A percentile compares a stretch with the other conserved stretches of the same genome.
phyloP scores from a whole-genome alignment of 1,140 invertebrate genomes.

The Physella acuta region DNA sequence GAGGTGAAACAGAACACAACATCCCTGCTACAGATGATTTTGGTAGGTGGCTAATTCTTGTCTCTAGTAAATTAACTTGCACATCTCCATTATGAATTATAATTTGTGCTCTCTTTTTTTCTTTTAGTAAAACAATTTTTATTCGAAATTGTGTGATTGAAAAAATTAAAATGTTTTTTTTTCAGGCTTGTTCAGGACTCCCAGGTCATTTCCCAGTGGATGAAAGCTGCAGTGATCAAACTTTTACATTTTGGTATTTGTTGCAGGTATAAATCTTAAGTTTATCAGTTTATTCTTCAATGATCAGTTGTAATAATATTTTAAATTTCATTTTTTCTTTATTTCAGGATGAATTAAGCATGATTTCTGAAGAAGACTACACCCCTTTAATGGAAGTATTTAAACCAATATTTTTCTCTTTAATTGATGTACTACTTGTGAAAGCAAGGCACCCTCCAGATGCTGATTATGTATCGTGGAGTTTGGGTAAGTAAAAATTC shows the following conservation, averaged over 20 bases:
- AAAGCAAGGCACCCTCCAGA: slow-evolving; percentile 69
- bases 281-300: no score
- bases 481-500: slow-evolving; percentile 53
- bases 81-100: no score
- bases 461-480: slow-evolving; percentile 56
- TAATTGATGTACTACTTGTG: slow-evolving; percentile 68
- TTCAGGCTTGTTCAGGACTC: slow-evolving; percentile 71
- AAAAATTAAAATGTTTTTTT: neutral
- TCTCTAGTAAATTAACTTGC: no score
- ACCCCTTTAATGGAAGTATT: slow-evolving; percentile 62
- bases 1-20: slow-evolving; percentile 55
- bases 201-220: slow-evolving; percentile 81
- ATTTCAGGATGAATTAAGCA: slow-evolving; percentile 67
- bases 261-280: no score
- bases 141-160: neutral
- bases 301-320: neutral
- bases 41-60: slow-evolving; percentile 64
- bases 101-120: neutral
- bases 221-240: slow-evolving; percentile 78
- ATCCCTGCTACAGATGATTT: slow-evolving; percentile 66
- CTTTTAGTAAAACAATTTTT: neutral
- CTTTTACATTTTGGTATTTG: slow-evolving; percentile 88
- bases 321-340: neutral
- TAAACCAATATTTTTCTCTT: slow-evolving; percentile 69
- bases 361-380: slow-evolving; percentile 61